These are phyloP conservation scores for Trachelipus rathkii DNA, from an alignment of 1,140 invertebrate species.

Conservation along the genomic window DNA sequence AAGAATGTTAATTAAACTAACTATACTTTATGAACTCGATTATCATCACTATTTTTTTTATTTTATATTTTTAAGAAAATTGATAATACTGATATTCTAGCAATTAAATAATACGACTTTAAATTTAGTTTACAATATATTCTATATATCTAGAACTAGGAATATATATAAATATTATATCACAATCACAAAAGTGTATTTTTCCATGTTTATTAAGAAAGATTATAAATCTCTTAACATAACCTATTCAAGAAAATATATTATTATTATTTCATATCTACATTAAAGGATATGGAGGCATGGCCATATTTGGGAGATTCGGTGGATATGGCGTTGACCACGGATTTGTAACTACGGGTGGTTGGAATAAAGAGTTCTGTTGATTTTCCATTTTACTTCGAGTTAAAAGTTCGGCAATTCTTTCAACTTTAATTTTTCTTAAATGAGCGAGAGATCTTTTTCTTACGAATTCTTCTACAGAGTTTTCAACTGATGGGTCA, in stretches of 20 bases:
- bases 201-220: too few relatives aligned
- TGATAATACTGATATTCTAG: too few relatives aligned
- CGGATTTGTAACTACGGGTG: constrained; percentile 17
- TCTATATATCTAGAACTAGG: too few relatives aligned
- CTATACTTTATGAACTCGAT: too few relatives aligned
- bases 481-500: constrained; percentile 49
- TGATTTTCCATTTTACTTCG: constrained; percentile 1
- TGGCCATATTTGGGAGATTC: constrained; percentile 34
- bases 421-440: constrained; percentile 52
- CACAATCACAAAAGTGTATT: too few relatives aligned
- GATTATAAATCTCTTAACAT: too few relatives aligned
- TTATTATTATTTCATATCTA: not conserved
- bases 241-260: not conserved
- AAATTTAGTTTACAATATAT: too few relatives aligned
- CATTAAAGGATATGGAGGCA: constrained; percentile 29
- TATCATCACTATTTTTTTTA: too few relatives aligned
- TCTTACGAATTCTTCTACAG: constrained; percentile 50
- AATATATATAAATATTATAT: too few relatives aligned
- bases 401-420: constrained; percentile 50
- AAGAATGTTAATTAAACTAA: too few relatives aligned
- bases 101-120: too few relatives aligned
- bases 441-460: constrained; percentile 51
- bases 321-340: constrained; percentile 32
- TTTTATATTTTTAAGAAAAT: too few relatives aligned
- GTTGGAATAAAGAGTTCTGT: constrained; percentile 22